Percentiles rank a stretch among this genome's conserved stretches.
phyloP scores from a whole-genome alignment of 2,797 vertebrate genomes.

The Ctenopoma multispine region DNA sequence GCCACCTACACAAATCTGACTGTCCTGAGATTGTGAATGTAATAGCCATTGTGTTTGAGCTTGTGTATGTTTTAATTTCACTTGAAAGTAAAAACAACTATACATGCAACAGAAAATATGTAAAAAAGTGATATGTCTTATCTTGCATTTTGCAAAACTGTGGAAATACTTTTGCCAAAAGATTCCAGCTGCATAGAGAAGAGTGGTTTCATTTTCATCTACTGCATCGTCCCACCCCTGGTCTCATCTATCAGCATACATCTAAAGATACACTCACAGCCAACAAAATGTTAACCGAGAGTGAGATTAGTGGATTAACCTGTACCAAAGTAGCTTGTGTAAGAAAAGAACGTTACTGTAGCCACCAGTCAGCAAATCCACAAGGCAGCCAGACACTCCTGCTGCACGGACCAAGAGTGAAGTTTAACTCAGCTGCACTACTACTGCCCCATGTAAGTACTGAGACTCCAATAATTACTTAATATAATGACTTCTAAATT shows the following conservation, averaged over 20 bases:
- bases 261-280: conserved; percentile 35
- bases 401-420: conserved; percentile 12
- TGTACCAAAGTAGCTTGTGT: conserved; percentile 79
- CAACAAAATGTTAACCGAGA: conserved; percentile 73
- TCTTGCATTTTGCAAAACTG: background rate
- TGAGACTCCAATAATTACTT: background rate
- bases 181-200: conserved; percentile 4
- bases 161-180: background rate
- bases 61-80: conserved; percentile 7
- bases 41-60: conserved; percentile 30
- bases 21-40: conserved; percentile 48
- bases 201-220: background rate
- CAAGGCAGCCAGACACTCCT: conserved; percentile 23
- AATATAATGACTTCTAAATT: background rate
- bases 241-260: background rate
- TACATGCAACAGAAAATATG: background rate
- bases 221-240: background rate
- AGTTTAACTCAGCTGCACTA: background rate
- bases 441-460: conserved; percentile 48
- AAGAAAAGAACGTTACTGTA: conserved; percentile 58
- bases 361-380: conserved; percentile 66
- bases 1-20: conserved; percentile 79
- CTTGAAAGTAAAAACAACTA: background rate
- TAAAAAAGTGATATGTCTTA: background rate
- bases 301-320: conserved; percentile 82